Conservation (phyloP, 1,140 invertebrate species). For the Alviniconcha marisindica region DNA sequence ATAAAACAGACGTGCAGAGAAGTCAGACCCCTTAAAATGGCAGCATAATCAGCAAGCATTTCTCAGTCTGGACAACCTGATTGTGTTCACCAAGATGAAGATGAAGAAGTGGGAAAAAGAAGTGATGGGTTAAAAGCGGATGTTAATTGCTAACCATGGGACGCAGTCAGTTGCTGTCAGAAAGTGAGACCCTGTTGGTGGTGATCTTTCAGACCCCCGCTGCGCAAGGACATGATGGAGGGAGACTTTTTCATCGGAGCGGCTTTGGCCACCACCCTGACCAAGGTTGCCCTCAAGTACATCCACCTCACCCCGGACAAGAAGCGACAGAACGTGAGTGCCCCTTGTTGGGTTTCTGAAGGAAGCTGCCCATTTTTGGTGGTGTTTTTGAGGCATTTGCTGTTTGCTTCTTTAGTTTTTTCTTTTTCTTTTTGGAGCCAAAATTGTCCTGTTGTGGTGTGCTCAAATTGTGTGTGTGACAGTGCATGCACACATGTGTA, state of each 20-base stretch:
- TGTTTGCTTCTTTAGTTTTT: background rate
- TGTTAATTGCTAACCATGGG: background rate
- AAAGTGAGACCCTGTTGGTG: background rate
- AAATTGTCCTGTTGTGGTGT: no score
- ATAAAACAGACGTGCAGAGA: no score
- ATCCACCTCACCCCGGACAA: constrained; percentile 73
- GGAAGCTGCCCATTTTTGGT: no score
- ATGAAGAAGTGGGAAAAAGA: background rate
- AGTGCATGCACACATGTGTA: no score
- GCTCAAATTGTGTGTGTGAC: no score
- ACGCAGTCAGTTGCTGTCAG: background rate
- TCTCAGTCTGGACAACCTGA: no score
- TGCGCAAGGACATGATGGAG: constrained; percentile 92
- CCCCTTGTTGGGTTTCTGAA: no score
- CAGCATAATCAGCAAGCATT: no score
- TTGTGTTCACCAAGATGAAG: no score
- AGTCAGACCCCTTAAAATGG: no score
- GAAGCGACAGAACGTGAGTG: constrained; percentile 73
- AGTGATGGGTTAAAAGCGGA: no score
- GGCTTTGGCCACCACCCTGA: constrained; percentile 91
- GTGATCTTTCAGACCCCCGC: constrained; percentile 81
- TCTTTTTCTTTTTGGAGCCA: background rate
- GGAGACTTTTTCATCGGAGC: constrained; percentile 98
- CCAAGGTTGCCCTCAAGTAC: constrained; percentile 92
- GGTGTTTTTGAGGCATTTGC: no score